Evolutionary conservation across 2,797 vertebrate genomes (phyloP).

Genomic region (Enoplosus armatus): DNA sequence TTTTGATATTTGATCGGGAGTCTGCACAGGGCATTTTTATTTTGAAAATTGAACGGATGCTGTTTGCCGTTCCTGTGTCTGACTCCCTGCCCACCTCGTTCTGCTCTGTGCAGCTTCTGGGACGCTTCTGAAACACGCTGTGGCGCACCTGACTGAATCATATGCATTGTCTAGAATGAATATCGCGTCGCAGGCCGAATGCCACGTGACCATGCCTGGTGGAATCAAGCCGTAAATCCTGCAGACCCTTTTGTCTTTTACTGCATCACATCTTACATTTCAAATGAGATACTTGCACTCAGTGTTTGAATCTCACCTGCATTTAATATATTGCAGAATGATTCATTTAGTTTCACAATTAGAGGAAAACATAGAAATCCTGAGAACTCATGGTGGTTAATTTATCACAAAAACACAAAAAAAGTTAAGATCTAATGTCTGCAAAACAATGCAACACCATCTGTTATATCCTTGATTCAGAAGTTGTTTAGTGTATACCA

Average conservation of each 20-base stretch:
- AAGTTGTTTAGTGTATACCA: background rate
- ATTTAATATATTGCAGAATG: background rate
- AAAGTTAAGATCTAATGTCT: background rate
- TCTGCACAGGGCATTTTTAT: too few species aligned
- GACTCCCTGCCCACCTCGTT: too few species aligned
- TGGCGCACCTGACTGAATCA: too few species aligned
- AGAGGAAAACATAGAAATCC: background rate
- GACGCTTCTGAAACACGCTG: too few species aligned
- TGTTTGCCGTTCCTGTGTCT: too few species aligned
- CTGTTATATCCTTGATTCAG: background rate
- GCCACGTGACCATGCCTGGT: too few species aligned
- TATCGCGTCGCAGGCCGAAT: too few species aligned
- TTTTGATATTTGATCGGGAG: too few species aligned
- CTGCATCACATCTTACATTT: background rate
- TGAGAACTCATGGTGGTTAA: background rate
- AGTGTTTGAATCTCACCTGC: background rate
- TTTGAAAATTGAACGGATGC: too few species aligned
- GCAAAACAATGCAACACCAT: background rate
- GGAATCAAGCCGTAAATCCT: too few species aligned
- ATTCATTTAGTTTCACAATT: constrained; percentile 2
- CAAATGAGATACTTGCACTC: background rate
- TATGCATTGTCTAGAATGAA: too few species aligned
- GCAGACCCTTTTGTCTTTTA: background rate
- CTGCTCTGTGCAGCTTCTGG: too few species aligned
- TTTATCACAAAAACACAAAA: background rate